Evolutionary conservation across 2,888 invertebrate species (phyloP).

Genomic region (Ligdia adustata): DNA sequence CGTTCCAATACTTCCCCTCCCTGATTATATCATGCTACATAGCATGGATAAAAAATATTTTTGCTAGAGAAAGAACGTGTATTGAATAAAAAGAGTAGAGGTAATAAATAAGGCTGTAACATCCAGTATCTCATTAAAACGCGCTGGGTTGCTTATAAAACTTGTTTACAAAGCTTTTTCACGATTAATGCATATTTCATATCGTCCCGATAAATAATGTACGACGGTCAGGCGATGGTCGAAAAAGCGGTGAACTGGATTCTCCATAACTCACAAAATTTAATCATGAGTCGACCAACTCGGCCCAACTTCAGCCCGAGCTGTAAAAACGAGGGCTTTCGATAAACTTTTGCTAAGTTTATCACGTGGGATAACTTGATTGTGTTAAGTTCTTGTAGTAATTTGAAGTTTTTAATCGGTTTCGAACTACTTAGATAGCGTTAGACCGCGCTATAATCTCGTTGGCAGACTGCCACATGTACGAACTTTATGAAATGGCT

Average conservation of each 20-base stretch:
- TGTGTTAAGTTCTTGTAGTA: slow-evolving; percentile 16
- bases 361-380: slow-evolving; percentile 17
- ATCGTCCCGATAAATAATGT: slow-evolving; percentile 65
- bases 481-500: neutral
- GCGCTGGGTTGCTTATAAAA: slow-evolving; percentile 46
- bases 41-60: no score
- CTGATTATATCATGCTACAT: no score
- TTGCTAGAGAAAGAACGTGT: neutral
- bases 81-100: slow-evolving; percentile 12
- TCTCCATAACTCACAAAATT: slow-evolving; percentile 72
- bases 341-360: slow-evolving; percentile 19
- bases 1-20: no score
- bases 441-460: neutral
- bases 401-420: slow-evolving; percentile 15
- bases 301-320: slow-evolving; percentile 32
- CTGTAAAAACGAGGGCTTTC: slow-evolving; percentile 28
- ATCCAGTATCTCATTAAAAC: slow-evolving; percentile 44
- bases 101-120: slow-evolving; percentile 19
- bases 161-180: slow-evolving; percentile 55
- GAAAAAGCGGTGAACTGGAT: slow-evolving; percentile 60
- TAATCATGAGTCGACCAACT: slow-evolving; percentile 65
- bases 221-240: slow-evolving; percentile 48
- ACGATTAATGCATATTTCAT: slow-evolving; percentile 69
- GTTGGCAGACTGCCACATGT: neutral
- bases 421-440: slow-evolving; percentile 8